Evolutionary conservation across 2,113 vertebrate species (phyloP), one percentile per base, ranked within the genome.

Genomic region (Gallinago paraguaiae): DNA sequence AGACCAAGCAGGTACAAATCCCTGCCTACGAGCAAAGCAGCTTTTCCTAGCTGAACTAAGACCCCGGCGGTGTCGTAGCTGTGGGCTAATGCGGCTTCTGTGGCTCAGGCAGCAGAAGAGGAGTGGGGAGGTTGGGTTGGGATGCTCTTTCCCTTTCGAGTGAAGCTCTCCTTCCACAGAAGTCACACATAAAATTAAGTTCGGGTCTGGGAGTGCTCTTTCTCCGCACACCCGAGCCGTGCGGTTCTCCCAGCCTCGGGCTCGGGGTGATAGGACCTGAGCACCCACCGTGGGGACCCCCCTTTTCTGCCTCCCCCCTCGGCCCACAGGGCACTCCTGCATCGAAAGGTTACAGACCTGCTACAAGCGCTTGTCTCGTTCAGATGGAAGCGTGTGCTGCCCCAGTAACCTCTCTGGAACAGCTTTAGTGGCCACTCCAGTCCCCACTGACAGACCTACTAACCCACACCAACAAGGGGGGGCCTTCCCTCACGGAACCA

Each of bases 391-490:
- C 61, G 93, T 98, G 98, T 65, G 94, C 95, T 71, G 89, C 82
- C 28, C 96, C 97, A 97, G 98, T 98, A 98, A 98, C 98, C 97
- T 94, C 97, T 70, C 75, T 35, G 74, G 96, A 97, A 97, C 56
- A 33, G 74, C 93, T 97, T 97, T 96, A 95, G 86, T 93, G 97
- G 96, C 90, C 92, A 45, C 93, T 59, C n/a, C n/a, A n/a, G n/a
- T n/a, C n/a, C n/a, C n/a, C n/a, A n/a, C n/a, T n/a, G n/a, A n/a
- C n/a, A n/a, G n/a, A n/a, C n/a, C n/a, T n/a, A n/a, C n/a, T n/a
- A n/a, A n/a, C n/a, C n/a, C n/a, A n/a, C n/a, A n/a, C n/a, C n/a
- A n/a, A n/a, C n/a, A n/a, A n/a, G n/a, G n/a, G n/a, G n/a, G n/a
- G n/a, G n/a, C n/a, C n/a, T n/a, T n/a, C n/a, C n/a, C n/a, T n/a